phyloP scores from a whole-genome alignment of 2,797 vertebrate genomes.

The Squalus acanthias region DNA sequence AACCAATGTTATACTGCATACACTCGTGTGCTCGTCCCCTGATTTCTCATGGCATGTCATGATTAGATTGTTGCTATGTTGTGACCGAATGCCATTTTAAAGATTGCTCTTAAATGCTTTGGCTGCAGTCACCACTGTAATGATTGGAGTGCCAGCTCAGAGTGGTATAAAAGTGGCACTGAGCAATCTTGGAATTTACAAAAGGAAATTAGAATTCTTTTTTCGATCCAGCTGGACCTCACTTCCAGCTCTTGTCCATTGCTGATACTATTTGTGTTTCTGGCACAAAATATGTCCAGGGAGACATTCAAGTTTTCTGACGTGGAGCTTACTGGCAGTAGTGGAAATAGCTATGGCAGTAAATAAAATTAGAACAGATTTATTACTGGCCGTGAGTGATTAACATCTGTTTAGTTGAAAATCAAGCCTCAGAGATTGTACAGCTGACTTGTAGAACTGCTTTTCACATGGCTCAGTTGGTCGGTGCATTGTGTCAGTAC shows the following conservation, averaged over 20 bases:
- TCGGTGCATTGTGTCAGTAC: not conserved
- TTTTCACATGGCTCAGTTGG: not conserved
- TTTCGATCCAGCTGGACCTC: not conserved
- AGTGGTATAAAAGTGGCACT: not conserved
- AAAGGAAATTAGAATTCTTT: not conserved
- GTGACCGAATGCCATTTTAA: not conserved
- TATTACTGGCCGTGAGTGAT: not conserved
- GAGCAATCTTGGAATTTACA: not conserved
- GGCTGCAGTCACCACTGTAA: not conserved
- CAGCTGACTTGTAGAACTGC: not conserved
- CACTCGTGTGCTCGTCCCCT: not conserved
- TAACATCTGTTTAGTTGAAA: slow-evolving; percentile 5
- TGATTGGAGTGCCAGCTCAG: not conserved
- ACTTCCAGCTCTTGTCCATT: not conserved
- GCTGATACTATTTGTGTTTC: not conserved
- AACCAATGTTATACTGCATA: not conserved
- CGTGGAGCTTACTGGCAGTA: slow-evolving; percentile 11
- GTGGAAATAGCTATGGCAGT: not conserved
- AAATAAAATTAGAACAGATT: slow-evolving; percentile 31
- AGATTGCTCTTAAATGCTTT: not conserved
- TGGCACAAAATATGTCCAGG: not conserved
- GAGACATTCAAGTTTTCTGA: slow-evolving; percentile 22
- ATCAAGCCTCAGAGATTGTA: not conserved
- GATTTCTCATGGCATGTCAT: not conserved
- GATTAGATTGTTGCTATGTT: not conserved